Base-by-base conservation (phyloP, 2,888 invertebrate species). In the Listrodromus nycthemerus region DNA sequence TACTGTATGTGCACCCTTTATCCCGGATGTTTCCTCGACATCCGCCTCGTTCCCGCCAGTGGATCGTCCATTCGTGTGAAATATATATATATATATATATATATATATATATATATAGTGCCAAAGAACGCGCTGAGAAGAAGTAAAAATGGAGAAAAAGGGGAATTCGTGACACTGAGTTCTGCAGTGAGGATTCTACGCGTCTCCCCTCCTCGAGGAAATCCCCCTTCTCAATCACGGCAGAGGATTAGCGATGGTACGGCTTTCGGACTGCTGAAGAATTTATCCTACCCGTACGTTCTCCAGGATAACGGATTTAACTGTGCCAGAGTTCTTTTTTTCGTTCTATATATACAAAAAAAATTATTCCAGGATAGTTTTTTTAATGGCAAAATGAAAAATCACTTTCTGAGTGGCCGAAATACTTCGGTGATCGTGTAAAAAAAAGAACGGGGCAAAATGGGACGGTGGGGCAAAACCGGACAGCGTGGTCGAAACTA, bases 151-250 rank as follows among this genome's bases (percentile, higher is more conserved):
- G 45, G 50, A 67, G 55, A 58, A 73, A 82, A 69, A n/a, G 45
- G 27, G 70, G 41, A 45, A 66, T 71, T 65, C 66, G 71, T 58
- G 66, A 71, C 76, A 65, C 50, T 33, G 24, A 27, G 19, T 41
- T 10, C 16, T 55, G 52, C 13, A 21, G 52, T 33, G 33, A 33
- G 27, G 41, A 50, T 78, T 45, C 27, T 61, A 13, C 41, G 27
- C 7, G 24, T 58, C 24, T 58, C 16, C 16, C 30, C 16, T 37
- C n/a, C n/a, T 19, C 13, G 45, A 48, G 58, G 41, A 55, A 70
- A 70, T 52, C 70, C 70, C 33, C 27, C 67, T 67, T 67, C 67
- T 67, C 67, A 45, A 48, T 67, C 67, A 67, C 67, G 24, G 45
- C 67, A 48, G 52, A 41, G 55, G 55, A 71, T 71, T 37, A 71